These are phyloP conservation scores for Neolamprologus kungweensis DNA, from an alignment of 2,113 vertebrate species.

Conservation along the genomic window DNA sequence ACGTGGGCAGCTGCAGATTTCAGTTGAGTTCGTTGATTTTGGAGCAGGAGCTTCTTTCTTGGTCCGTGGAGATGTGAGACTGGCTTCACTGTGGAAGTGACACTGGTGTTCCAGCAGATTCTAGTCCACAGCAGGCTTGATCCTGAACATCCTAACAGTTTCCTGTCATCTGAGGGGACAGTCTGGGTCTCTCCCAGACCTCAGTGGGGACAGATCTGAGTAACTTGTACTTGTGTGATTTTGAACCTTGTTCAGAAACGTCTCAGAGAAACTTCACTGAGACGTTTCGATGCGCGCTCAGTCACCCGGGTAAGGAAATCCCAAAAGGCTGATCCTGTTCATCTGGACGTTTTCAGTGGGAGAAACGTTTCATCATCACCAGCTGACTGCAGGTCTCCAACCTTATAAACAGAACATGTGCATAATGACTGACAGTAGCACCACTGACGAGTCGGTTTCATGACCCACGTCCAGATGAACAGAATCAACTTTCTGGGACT, in stretches of 20 bases:
- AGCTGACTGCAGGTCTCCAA: background rate
- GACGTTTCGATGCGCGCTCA: accelerated
- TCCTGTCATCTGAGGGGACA: background rate
- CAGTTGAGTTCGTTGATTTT: no score
- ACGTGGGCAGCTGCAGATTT: background rate
- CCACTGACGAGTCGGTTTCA: background rate
- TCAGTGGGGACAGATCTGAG: background rate
- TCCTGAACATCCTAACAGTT: background rate
- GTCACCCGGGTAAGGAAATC: background rate
- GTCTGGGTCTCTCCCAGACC: background rate
- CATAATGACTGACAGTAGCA: background rate
- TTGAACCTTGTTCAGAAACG: background rate
- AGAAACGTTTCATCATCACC: background rate
- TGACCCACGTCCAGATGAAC: background rate
- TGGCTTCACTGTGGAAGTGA: no score
- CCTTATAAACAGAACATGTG: background rate
- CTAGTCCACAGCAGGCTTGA: no score
- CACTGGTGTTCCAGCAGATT: no score
- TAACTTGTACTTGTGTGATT: background rate
- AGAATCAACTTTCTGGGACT: background rate
- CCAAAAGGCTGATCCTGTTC: background rate
- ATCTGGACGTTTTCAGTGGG: background rate
- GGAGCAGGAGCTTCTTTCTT: no score
- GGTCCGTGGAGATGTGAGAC: no score
- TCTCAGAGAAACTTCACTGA: background rate